phyloP scores from a whole-genome alignment of 2,888 invertebrate species.

The Thereva unica region DNA sequence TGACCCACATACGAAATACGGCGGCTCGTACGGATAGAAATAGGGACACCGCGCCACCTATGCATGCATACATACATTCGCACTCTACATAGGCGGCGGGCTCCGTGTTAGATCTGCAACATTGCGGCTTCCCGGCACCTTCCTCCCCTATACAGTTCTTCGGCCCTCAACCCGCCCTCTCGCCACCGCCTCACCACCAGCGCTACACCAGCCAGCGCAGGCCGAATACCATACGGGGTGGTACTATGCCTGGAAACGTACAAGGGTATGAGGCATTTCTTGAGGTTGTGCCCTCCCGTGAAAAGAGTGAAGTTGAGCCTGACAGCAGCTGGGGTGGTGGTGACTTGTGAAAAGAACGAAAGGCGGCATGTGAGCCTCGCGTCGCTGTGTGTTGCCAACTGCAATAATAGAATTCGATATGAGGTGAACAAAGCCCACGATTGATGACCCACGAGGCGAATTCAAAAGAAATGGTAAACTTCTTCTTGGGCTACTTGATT shows the following conservation, averaged over 20 bases:
- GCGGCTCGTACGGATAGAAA: constrained; percentile 38
- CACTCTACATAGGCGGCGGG: constrained; percentile 51
- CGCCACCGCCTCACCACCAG: neutral
- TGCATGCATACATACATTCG: constrained; percentile 35
- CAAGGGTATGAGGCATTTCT: no score
- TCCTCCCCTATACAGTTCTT: constrained; percentile 51
- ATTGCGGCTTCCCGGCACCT: constrained; percentile 45
- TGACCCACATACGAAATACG: constrained; percentile 53
- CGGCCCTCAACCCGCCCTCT: constrained; percentile 29
- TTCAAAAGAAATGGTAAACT: constrained; percentile 15
- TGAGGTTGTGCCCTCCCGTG: neutral
- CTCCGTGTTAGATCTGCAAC: constrained; percentile 56
- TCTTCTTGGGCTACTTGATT: neutral
- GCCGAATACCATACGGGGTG: no score
- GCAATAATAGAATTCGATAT: constrained; percentile 36
- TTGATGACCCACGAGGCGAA: constrained; percentile 23
- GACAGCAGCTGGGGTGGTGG: neutral
- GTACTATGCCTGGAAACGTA: no score
- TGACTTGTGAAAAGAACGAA: constrained; percentile 1
- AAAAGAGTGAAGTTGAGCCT: neutral
- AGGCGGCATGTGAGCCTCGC: constrained; percentile 13
- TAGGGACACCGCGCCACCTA: constrained; percentile 40
- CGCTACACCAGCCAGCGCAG: constrained; percentile 33
- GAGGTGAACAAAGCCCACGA: constrained; percentile 29
- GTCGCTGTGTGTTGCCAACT: constrained; percentile 35